Conservation (phyloP, 2,888 invertebrate genomes). For the Vanessa cardui region DNA sequence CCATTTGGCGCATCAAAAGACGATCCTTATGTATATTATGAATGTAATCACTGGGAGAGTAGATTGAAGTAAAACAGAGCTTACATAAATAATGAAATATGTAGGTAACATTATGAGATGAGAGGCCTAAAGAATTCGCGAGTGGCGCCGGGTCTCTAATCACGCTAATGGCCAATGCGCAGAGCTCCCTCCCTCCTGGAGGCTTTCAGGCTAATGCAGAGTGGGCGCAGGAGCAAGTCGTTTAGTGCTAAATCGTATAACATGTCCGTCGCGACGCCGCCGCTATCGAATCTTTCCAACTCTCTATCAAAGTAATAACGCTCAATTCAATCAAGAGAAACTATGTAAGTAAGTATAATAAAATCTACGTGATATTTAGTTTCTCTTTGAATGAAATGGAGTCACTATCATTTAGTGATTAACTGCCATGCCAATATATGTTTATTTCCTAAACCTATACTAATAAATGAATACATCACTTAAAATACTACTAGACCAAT, state of each 20-base stretch:
- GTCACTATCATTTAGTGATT: not conserved
- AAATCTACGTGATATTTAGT: not conserved
- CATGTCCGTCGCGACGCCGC: conserved; percentile 52
- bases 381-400: not conserved
- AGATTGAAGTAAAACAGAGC: conserved; percentile 74
- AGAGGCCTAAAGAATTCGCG: conserved; percentile 79
- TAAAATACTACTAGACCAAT: no score
- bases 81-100: conserved; percentile 82
- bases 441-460: no score
- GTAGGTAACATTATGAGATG: conserved; percentile 81
- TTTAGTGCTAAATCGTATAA: conserved; percentile 67
- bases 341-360: conserved; percentile 16
- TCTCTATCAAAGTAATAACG: conserved; percentile 33
- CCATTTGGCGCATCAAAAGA: conserved; percentile 43
- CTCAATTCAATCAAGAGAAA: conserved; percentile 29
- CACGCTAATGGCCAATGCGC: conserved; percentile 83
- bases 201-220: conserved; percentile 73
- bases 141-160: conserved; percentile 74
- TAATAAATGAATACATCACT: no score
- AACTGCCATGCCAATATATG: not conserved
- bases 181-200: conserved; percentile 56
- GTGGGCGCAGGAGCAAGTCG: conserved; percentile 36
- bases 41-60: conserved; percentile 67
- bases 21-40: conserved; percentile 59
- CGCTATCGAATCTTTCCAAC: conserved; percentile 40